Evolutionary conservation across 2,888 invertebrate genomes (phyloP), one percentile per base, ranked within the genome.

Genomic region (Drosophila formosana): DNA sequence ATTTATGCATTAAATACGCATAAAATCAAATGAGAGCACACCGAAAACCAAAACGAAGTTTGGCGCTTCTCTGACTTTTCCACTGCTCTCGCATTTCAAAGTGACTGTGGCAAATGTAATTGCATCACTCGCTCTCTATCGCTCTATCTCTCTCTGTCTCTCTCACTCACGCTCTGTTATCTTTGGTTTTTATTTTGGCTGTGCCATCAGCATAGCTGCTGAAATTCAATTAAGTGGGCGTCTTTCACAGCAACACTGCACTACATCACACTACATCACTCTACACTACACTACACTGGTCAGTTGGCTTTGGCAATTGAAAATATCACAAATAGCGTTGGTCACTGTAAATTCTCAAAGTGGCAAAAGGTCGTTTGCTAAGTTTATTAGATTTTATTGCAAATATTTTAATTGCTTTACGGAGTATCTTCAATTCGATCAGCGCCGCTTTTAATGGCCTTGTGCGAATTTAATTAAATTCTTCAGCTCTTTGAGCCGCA

Each of bases 381-480:
- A 18, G 18, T 18, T 18, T 18, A 18, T 18, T 18, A 18, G 11
- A 28, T 11, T 25, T 26, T 3, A 18, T 1, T 7, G 7, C 8
- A 26, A 25, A 26, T 5, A 18, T 18, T 23, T 26, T 2, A 4
- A n/a, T 34, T 39, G 26, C n/a, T 26, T 34, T 25, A 11, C 13
- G 6, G 11, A n/a, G 66, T 58, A 52, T 50, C 13, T 43, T 4
- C 4, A 1, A 46, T 45, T 72, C 37, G 28, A 9, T 4, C 50
- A 26, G 7, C 13, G 11, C 41, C 28, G 13, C 3, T 49, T 63
- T 62, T 39, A 39, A 43, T 53, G 58, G 68, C 53, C 43, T 45
- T 70, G 57, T 75, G 43, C 51, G 72, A 71, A 80, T 87, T 85
- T 89, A 85, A 89, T 89, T 87, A 85, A 85, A 85, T 79, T 85